Base-by-base conservation (phyloP, 2,888 invertebrate genomes). In the Acrobasis suavella region DNA sequence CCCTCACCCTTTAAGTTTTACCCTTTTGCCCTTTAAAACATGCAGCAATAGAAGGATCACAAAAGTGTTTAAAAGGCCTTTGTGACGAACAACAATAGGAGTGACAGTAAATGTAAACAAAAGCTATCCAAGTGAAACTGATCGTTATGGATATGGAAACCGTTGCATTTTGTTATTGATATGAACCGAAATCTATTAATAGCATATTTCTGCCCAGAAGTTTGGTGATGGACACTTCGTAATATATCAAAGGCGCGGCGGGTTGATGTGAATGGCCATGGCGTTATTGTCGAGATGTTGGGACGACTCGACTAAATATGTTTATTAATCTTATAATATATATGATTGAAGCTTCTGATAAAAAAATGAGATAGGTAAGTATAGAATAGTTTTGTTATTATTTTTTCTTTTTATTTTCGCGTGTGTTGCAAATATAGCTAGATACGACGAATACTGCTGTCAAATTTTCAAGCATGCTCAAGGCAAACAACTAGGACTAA, bases 1-100 rank as follows among this genome's bases (percentile, higher is more conserved):
- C 55, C 63, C 58, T 62, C 60, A 42, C 55, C 63, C 60, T 62
- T 64, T 66, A 52, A 63, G 37, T 66, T 63, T 50, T 62, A 62
- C 61, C 66, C 58, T 62, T 54, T 37, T 56, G 58, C 50, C 58
- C 46, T 62, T 46, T 52, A 59, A 58, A 52, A 54, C 37, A 49
- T 56, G 32, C 12, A 52, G 60, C 60, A 37, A 17, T 62, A 17
- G 49, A 37, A 51, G 54, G 61, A 55, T 62, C 49, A 56, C 32
- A n/a, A 15, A 50, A 50, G 49, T 50, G 49, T 62, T 55, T 22
- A 42, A 10, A 9, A 32, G 5, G 8, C n/a, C 32, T 22, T 17
- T 42, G 10, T 42, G 17, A 39, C 42, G 22, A 32, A 16, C 16
- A 9, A 58, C 14, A 55, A 55, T 62, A 16, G 42, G 55, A 62